phyloP scores from a whole-genome alignment of 2,888 invertebrate genomes.

The Petrolisthes manimaculis region DNA sequence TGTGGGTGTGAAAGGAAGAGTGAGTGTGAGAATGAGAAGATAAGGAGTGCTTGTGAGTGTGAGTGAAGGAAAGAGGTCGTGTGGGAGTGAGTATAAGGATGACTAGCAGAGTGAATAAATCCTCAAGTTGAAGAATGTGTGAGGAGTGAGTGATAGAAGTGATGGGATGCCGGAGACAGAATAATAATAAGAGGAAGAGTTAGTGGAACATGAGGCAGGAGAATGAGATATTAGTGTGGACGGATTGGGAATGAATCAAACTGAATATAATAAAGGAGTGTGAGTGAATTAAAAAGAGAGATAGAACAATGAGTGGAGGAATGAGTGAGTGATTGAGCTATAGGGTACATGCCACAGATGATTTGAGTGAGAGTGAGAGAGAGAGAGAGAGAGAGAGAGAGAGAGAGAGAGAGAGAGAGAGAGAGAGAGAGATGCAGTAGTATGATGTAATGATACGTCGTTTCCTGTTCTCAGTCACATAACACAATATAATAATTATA shows the following conservation, averaged over 20 bases:
- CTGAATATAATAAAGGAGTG: neutral
- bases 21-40: neutral
- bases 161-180: neutral
- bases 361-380: neutral
- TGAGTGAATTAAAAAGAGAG: neutral
- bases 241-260: neutral
- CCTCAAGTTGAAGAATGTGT: neutral
- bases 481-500: too few species aligned
- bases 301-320: neutral
- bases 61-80: neutral
- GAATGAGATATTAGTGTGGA: too few species aligned
- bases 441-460: too few species aligned
- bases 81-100: neutral
- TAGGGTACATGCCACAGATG: neutral
- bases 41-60: neutral
- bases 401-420: neutral
- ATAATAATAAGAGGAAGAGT: neutral
- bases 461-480: too few species aligned
- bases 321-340: neutral
- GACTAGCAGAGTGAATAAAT: neutral
- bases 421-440: neutral
- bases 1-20: neutral
- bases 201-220: too few species aligned
- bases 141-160: neutral
- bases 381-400: neutral